A percentile compares a stretch with the other conserved stretches of the same genome.
Conservation (phyloP, 1,140 invertebrate genomes). For the Conus betulinus region DNA sequence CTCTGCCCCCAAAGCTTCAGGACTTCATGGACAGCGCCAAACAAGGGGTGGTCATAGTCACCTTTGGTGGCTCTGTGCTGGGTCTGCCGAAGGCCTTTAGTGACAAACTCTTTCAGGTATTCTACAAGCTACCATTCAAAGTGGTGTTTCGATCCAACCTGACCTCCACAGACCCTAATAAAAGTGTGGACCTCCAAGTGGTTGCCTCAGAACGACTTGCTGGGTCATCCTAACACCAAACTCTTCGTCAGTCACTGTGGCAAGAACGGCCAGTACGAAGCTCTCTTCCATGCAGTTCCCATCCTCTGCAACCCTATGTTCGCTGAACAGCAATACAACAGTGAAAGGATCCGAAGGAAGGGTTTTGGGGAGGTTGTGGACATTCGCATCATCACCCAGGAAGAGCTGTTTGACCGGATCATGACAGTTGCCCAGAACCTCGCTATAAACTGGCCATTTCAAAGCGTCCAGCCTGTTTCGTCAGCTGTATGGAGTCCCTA, state of each 20-base stretch:
- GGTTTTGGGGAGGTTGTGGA: not conserved
- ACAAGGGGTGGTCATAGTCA: not conserved
- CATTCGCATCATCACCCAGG: not conserved
- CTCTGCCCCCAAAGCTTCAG: conserved; percentile 31
- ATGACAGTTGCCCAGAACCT: not conserved
- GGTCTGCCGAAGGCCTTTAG: not conserved
- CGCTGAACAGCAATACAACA: not conserved
- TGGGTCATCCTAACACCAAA: conserved; percentile 43
- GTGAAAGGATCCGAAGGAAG: not conserved
- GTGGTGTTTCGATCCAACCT: conserved; percentile 32
- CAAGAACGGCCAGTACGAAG: conserved; percentile 57
- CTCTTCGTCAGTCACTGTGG: conserved; percentile 63
- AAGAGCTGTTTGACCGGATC: not conserved
- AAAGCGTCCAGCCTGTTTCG: conserved; percentile 2
- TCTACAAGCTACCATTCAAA: conserved; percentile 5
- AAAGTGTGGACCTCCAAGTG: conserved; percentile 28
- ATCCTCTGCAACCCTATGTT: conserved; percentile 82
- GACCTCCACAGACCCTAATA: conserved; percentile 24
- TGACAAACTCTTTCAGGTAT: not conserved
- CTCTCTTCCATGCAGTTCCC: conserved; percentile 58
- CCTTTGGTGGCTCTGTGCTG: not conserved
- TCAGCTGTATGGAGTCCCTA: too few relatives aligned
- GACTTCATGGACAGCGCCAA: conserved; percentile 32
- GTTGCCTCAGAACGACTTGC: conserved; percentile 44
- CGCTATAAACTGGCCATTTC: conserved; percentile 15